Conservation (phyloP, 1,140 invertebrate genomes). For the Drosophila nannoptera region DNA sequence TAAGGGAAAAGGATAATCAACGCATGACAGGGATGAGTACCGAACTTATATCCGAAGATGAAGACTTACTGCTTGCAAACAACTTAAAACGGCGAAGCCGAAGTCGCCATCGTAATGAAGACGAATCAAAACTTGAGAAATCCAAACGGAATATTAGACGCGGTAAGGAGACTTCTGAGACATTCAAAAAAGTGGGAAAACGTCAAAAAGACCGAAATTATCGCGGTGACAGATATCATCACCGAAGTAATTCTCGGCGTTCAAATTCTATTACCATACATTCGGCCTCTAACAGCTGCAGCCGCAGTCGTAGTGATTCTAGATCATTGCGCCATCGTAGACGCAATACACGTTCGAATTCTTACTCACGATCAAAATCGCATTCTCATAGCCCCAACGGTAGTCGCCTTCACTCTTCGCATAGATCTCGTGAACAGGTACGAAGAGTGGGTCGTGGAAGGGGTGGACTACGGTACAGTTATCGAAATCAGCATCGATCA, state of each 20-base stretch:
- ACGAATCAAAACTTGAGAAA: slow-evolving; percentile 20
- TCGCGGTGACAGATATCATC: slow-evolving; percentile 82
- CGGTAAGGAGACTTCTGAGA: slow-evolving; percentile 78
- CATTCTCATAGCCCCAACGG: slow-evolving; percentile 43
- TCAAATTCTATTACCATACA: slow-evolving; percentile 28
- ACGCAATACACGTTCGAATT: slow-evolving; percentile 55
- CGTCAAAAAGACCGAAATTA: slow-evolving; percentile 90
- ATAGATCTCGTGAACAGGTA: slow-evolving; percentile 33
- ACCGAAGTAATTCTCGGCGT: slow-evolving; percentile 38
- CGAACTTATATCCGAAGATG: slow-evolving; percentile 86
- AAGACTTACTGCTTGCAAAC: slow-evolving; percentile 80
- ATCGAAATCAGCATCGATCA: slow-evolving; percentile 48
- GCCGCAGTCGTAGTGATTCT: slow-evolving; percentile 35
- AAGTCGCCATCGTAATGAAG: slow-evolving; percentile 29
- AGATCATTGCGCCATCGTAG: slow-evolving; percentile 25
- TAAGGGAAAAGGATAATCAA: slow-evolving; percentile 4
- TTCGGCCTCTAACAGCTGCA: slow-evolving; percentile 23
- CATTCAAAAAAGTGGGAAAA: slow-evolving; percentile 91
- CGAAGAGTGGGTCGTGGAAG: slow-evolving; percentile 35
- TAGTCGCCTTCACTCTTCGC: slow-evolving; percentile 27
- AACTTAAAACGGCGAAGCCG: slow-evolving; percentile 58
- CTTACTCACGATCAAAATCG: slow-evolving; percentile 48
- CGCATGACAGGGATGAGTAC: slow-evolving; percentile 83
- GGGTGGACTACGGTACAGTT: slow-evolving; percentile 46
- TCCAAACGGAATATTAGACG: slow-evolving; percentile 60